Evolutionary conservation across 2,797 vertebrate genomes (phyloP).

Genomic region (Tinamus major): DNA sequence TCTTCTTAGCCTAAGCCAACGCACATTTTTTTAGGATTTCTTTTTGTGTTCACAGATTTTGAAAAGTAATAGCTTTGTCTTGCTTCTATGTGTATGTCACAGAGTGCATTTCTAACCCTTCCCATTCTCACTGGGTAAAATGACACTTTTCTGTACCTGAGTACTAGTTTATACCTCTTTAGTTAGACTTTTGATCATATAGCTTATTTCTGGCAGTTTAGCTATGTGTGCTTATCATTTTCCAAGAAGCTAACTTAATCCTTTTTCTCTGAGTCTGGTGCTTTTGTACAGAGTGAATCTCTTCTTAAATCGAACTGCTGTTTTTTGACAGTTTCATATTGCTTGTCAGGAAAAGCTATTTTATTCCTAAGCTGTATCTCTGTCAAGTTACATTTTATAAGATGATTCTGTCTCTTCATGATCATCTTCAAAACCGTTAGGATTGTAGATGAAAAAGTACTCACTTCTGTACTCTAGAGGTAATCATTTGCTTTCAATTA

Average conservation of each 20-base stretch:
- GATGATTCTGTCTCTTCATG: not conserved
- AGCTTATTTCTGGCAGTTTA: conserved; percentile 5
- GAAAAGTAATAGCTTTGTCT: conserved; percentile 34
- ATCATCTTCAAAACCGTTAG: not conserved
- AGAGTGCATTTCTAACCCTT: conserved; percentile 27
- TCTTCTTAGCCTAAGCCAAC: not conserved
- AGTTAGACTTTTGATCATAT: not conserved
- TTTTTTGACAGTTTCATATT: conserved; percentile 10
- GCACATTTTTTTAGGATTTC: conserved; percentile 46
- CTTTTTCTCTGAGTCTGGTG: not conserved
- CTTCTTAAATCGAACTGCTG: not conserved
- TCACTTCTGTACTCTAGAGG: not conserved
- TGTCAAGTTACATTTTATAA: not conserved
- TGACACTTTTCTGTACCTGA: not conserved
- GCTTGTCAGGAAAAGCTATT: not conserved
- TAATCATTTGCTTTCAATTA: not conserved
- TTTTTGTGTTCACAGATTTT: conserved; percentile 22
- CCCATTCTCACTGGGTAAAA: not conserved
- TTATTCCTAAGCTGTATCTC: not conserved
- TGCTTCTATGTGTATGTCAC: conserved; percentile 12
- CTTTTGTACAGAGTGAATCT: not conserved
- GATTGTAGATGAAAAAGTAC: not conserved
- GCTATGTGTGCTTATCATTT: not conserved
- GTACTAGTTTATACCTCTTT: not conserved
- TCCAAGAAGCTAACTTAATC: not conserved